Evolutionary conservation across 2,888 invertebrate genomes (phyloP).

Genomic region (Malthinus seriepunctatus): DNA sequence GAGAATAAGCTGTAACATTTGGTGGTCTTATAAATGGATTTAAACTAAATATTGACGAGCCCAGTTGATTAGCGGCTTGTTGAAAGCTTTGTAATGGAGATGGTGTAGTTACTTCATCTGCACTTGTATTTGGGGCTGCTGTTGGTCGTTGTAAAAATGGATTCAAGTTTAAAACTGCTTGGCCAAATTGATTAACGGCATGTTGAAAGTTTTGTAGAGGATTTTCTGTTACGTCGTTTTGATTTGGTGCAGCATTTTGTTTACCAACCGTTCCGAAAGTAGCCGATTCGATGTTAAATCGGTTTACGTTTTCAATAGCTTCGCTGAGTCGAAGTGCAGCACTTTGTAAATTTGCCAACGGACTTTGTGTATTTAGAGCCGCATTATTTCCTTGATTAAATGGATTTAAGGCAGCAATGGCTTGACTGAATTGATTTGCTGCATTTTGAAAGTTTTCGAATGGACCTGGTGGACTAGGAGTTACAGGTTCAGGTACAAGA

Average conservation of each 20-base stretch:
- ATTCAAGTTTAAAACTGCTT: conserved; percentile 20
- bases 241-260: neutral
- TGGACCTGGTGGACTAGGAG: neutral
- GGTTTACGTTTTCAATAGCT: conserved; percentile 17
- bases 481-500: too few species aligned
- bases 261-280: conserved; percentile 5
- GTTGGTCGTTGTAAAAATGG: conserved; percentile 29
- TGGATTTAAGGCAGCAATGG: conserved; percentile 20
- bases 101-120: conserved; percentile 22
- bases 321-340: conserved; percentile 15
- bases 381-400: conserved; percentile 19
- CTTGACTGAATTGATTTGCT: neutral
- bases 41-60: conserved; percentile 19
- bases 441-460: neutral
- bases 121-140: conserved; percentile 18
- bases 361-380: too few species aligned
- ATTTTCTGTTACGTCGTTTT: neutral
- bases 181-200: neutral
- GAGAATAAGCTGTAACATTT: neutral
- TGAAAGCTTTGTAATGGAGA: conserved; percentile 24
- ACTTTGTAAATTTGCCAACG: conserved; percentile 13
- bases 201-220: neutral
- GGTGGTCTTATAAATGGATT: conserved; percentile 23
- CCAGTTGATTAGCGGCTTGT: conserved; percentile 23
- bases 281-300: conserved; percentile 14